A percentile compares a stretch with the other conserved stretches of the same genome.
Evolutionary conservation across 2,797 vertebrate species (phyloP).

Genomic region (Zonotrichia albicollis): DNA sequence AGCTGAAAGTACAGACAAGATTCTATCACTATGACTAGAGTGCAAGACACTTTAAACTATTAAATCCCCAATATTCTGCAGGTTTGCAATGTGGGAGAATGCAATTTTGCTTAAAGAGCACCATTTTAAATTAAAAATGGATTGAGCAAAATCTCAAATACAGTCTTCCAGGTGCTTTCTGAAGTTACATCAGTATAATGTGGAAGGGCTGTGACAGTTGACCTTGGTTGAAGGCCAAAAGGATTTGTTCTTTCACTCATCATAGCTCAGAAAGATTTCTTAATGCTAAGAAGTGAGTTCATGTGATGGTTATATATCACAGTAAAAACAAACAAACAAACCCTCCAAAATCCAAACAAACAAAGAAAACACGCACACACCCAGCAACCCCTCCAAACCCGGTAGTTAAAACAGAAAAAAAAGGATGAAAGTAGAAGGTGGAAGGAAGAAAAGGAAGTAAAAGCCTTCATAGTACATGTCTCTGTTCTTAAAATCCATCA

Average conservation of each 20-base stretch:
- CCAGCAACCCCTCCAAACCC: accelerated
- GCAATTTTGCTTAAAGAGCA: background rate
- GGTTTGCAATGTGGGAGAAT: background rate
- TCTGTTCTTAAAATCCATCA: background rate
- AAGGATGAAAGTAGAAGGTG: background rate
- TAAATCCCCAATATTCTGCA: background rate
- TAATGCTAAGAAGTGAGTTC: background rate
- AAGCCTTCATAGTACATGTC: background rate
- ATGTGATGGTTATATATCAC: background rate
- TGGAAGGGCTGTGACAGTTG: background rate
- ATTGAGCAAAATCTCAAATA: background rate
- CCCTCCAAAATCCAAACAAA: background rate
- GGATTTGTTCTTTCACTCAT: background rate
- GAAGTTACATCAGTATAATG: background rate
- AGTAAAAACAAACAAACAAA: background rate
- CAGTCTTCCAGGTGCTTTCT: background rate
- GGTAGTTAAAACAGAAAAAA: background rate
- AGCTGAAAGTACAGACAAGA: background rate
- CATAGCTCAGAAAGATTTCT: background rate
- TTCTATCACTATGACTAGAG: background rate
- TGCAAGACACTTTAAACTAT: background rate
- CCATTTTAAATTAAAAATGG: background rate
- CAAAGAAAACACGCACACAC: background rate
- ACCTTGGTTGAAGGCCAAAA: background rate
- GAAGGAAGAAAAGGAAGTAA: background rate